A percentile compares a stretch with the other conserved stretches of the same genome.
phyloP scores from a whole-genome alignment of 2,888 invertebrate species.

The Apotomis turbidana region DNA sequence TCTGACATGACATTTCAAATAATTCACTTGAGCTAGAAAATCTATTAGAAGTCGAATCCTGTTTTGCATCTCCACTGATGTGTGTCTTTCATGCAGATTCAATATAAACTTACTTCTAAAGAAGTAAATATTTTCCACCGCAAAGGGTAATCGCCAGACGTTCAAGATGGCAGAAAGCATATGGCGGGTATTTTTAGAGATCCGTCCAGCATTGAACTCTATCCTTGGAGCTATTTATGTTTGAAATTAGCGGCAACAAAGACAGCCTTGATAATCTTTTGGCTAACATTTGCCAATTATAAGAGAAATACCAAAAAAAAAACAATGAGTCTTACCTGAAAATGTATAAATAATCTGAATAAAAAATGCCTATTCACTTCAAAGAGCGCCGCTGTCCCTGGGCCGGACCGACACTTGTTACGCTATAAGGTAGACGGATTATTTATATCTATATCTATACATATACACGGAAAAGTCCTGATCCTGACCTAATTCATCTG shows the following conservation, averaged over 20 bases:
- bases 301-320: background rate
- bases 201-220: slow-evolving; percentile 52
- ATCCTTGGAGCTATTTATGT: slow-evolving; percentile 48
- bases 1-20: too few relatives aligned
- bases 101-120: background rate
- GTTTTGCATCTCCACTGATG: background rate
- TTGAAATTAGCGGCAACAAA: slow-evolving; percentile 40
- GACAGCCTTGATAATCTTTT: slow-evolving; percentile 27
- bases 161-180: slow-evolving; percentile 55
- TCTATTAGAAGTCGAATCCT: too few relatives aligned
- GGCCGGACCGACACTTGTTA: too few relatives aligned
- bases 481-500: too few relatives aligned
- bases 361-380: too few relatives aligned
- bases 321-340: background rate
- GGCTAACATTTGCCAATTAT: slow-evolving; percentile 18
- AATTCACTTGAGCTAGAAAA: too few relatives aligned
- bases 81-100: background rate
- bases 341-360: background rate
- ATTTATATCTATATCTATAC: too few relatives aligned
- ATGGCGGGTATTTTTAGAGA: slow-evolving; percentile 52
- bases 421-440: too few relatives aligned
- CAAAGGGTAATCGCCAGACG: slow-evolving; percentile 49
- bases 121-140: slow-evolving; percentile 33
- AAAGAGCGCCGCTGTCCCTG: too few relatives aligned
- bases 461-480: too few relatives aligned